phyloP scores from a whole-genome alignment of 2,888 invertebrate species.

The Brachycybe producta region DNA sequence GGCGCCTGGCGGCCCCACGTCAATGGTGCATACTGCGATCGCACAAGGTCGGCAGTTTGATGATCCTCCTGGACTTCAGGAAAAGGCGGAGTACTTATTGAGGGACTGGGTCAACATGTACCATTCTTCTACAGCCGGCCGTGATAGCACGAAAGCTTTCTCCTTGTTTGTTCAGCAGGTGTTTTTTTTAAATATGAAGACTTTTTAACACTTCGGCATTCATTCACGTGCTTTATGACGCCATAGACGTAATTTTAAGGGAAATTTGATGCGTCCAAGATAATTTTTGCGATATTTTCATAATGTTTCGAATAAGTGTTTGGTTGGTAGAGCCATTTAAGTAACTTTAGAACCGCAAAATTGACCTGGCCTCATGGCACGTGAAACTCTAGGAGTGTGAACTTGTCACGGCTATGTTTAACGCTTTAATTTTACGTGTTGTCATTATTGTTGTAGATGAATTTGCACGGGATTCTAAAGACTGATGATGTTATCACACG shows the following conservation, averaged over 20 bases:
- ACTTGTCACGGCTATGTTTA: not conserved
- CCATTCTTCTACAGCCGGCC: slow-evolving; percentile 49
- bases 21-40: slow-evolving; percentile 86
- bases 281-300: no score
- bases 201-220: not conserved
- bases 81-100: slow-evolving; percentile 85
- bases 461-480: slow-evolving; percentile 85
- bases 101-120: slow-evolving; percentile 92
- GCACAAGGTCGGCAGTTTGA: slow-evolving; percentile 77
- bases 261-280: no score
- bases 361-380: no score
- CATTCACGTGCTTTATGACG: no score
- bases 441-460: slow-evolving; percentile 55
- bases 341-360: no score
- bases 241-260: no score
- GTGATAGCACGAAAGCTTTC: slow-evolving; percentile 48
- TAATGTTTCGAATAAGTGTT: no score
- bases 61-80: slow-evolving; percentile 85
- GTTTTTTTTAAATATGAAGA: no score
- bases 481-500: slow-evolving; percentile 94
- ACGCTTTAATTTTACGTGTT: not conserved
- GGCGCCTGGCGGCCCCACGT: slow-evolving; percentile 62
- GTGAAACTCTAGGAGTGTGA: no score
- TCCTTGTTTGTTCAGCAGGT: slow-evolving; percentile 76
- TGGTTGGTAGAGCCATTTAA: no score